Evolutionary conservation across 2,888 invertebrate genomes (phyloP).

Genomic region (Cataglyphis albicans): DNA sequence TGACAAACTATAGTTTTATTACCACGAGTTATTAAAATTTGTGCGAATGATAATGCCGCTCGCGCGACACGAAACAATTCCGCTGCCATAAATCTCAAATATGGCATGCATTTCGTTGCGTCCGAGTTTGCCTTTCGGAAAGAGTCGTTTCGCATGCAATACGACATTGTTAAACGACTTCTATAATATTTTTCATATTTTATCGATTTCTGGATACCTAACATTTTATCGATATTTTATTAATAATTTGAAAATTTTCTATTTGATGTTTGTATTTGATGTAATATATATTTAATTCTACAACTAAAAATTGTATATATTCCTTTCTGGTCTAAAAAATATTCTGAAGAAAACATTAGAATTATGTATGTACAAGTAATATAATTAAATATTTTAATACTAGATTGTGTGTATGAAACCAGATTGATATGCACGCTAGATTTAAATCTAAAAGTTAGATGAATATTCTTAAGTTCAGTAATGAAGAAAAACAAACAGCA

Average conservation of each 20-base stretch:
- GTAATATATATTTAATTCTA: neutral
- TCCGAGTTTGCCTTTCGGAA: slow-evolving; percentile 5
- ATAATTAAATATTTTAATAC: slow-evolving; percentile 15
- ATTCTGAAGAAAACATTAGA: neutral
- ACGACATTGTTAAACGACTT: neutral
- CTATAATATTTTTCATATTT: neutral
- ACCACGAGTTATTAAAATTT: slow-evolving; percentile 38
- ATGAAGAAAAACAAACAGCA: neutral
- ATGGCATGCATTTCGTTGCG: slow-evolving; percentile 18
- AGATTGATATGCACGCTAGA: neutral
- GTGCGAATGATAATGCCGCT: slow-evolving; percentile 28
- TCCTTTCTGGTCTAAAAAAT: neutral
- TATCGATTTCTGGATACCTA: neutral
- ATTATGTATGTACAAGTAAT: neutral
- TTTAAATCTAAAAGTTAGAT: neutral
- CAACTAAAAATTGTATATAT: neutral
- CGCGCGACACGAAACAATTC: slow-evolving; percentile 38
- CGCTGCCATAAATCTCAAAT: neutral
- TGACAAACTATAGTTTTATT: slow-evolving; percentile 31
- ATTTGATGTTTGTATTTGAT: neutral
- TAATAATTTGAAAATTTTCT: neutral
- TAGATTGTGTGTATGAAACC: neutral
- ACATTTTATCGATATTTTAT: neutral
- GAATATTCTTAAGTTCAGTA: neutral
- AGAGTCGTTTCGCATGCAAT: slow-evolving; percentile 3